These are phyloP conservation scores for Teleopsis dalmanni DNA, from an alignment of 1,140 invertebrate genomes.

Conservation along the genomic window DNA sequence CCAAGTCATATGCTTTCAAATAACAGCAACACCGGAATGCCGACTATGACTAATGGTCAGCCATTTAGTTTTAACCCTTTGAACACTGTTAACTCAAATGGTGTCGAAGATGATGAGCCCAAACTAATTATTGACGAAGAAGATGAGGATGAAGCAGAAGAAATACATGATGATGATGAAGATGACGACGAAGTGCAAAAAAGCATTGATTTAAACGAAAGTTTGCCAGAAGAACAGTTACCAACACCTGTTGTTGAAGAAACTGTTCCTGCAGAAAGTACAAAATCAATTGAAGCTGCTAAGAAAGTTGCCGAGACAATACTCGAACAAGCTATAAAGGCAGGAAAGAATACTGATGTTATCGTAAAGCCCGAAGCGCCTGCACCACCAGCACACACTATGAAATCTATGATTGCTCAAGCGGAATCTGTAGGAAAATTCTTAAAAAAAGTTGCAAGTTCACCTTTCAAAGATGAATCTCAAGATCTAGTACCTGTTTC, in stretches of 20 bases:
- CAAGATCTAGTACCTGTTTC: constrained; percentile 69
- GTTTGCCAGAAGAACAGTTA: not conserved
- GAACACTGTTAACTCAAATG: constrained; percentile 4
- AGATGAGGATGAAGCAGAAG: constrained; percentile 35
- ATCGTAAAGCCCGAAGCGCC: not conserved
- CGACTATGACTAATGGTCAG: not conserved
- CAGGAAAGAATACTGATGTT: constrained; percentile 23
- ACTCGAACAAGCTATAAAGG: constrained; percentile 50
- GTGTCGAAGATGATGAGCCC: constrained; percentile 44
- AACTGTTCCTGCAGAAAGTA: not conserved
- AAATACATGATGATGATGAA: constrained; percentile 24
- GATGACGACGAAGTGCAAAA: constrained; percentile 60
- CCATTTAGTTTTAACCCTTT: not conserved
- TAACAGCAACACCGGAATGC: not conserved
- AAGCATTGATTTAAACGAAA: not conserved
- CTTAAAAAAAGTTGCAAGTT: constrained; percentile 38
- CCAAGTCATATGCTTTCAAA: constrained; percentile 19
- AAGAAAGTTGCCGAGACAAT: constrained; percentile 49
- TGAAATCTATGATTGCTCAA: constrained; percentile 38
- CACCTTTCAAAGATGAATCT: constrained; percentile 44
- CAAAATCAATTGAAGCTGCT: constrained; percentile 26
- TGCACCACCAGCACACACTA: constrained; percentile 11
- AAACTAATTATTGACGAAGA: constrained; percentile 46
- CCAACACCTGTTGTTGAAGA: constrained; percentile 1
- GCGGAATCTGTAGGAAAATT: constrained; percentile 39